phyloP scores from a whole-genome alignment of 2,888 invertebrate species.

The Tenodera sinensis region DNA sequence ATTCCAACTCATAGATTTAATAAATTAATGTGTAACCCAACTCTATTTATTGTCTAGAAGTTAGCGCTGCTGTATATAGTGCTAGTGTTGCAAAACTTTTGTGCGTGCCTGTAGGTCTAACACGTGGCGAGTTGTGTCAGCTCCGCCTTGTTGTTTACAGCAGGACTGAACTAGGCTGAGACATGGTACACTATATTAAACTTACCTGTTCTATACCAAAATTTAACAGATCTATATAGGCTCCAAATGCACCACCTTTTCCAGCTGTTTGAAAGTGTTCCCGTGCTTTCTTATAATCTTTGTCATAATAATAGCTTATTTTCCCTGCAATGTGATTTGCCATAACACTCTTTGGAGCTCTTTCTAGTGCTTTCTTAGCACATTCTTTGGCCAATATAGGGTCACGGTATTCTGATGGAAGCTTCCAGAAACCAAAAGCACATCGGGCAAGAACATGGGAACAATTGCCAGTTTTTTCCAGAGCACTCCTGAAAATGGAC shows the following conservation, averaged over 20 bases:
- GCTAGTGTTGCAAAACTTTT: no score
- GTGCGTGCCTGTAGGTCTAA: no score
- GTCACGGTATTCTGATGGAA: constrained; percentile 11
- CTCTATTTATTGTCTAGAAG: no score
- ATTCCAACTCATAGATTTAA: no score
- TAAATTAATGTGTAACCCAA: no score
- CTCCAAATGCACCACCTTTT: neutral
- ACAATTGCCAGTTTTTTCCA: neutral
- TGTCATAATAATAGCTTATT: neutral
- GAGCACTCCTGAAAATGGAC: neutral
- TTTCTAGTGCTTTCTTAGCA: constrained; percentile 1
- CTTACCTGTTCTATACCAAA: neutral
- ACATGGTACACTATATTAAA: no score
- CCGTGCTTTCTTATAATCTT: neutral
- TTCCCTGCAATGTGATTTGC: constrained; percentile 16
- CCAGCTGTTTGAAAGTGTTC: neutral
- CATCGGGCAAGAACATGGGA: constrained; percentile 18
- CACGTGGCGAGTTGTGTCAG: no score
- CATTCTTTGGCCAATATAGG: constrained; percentile 11
- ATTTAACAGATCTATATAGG: neutral
- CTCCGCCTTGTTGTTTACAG: no score
- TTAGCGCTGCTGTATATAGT: no score
- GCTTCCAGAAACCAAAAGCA: constrained; percentile 19
- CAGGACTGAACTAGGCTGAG: no score
- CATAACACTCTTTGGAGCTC: constrained; percentile 24